Base-by-base conservation (phyloP, 2,797 vertebrate genomes). In the Hapalemur alaotrensis region DNA sequence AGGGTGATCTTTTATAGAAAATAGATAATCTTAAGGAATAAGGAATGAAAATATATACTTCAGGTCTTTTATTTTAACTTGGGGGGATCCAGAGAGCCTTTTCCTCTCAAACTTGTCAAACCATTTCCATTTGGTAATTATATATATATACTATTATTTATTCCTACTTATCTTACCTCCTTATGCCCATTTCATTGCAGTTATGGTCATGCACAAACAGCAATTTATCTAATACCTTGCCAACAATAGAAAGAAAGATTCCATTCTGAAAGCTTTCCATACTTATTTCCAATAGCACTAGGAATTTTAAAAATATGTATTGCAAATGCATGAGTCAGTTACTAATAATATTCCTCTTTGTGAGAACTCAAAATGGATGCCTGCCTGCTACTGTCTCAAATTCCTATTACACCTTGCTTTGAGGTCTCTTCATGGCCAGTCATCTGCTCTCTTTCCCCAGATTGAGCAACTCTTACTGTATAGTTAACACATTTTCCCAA, bases 21-120 rank as follows among this genome's bases (percentile, higher is more conserved):
- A 72, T 46, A 17, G 61, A 91, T 4, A 91, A 22, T 75, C 28
- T 18, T 4, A 59, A 87, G 41, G 38, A 15, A 92, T 43, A 76
- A 93, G n/a, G 10, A 83, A 84, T 80, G 25, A 2, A 59, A 57
- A 3, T 73, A 23, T 59, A 7, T 6, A 78, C 25, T 59, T 94
- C 35, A 54, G 46, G 38, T 52, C 18, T 95, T 95, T 84, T 79
- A 25, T 63, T 95, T 81, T 81, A 89, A 50, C 50, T 78, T 90
- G 18, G 13, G 13, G 14, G 13, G 13, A 32, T 22, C 57, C 57
- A 90, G 57, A 54, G 95, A 73, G 12, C 9, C 28, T 95, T 96
- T 95, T 78, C 5, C n/a, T 87, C 12, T 87, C 69, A 91, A 72
- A 28, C 38, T 59, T 76, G 13, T 59, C 57, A 80, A 86, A 38